phyloP scores from a whole-genome alignment of 2,113 vertebrate genomes.

The Pachyramphus minor region DNA sequence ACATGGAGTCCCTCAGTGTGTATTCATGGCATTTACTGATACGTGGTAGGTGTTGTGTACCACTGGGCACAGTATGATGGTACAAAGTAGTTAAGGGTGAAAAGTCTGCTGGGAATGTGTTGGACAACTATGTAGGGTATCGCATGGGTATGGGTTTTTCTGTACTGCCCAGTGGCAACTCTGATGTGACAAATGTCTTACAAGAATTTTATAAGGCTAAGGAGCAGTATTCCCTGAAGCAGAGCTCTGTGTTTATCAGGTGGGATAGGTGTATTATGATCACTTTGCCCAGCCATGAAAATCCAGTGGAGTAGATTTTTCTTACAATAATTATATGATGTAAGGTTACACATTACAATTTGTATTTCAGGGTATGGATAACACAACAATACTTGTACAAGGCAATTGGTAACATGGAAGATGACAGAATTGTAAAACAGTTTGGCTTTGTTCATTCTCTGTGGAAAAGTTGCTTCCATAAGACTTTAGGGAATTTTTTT shows the following conservation, averaged over 20 bases:
- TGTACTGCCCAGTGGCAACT: not conserved
- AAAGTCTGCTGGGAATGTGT: not conserved
- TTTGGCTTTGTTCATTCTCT: not conserved
- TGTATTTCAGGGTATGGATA: not conserved
- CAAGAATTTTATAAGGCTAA: not conserved
- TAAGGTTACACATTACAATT: not conserved
- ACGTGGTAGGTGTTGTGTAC: no score
- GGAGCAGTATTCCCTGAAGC: not conserved
- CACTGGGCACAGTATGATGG: not conserved
- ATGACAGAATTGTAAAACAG: not conserved
- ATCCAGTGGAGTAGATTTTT: not conserved
- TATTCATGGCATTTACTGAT: not conserved
- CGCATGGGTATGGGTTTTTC: fast-evolving
- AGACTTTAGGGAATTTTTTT: not conserved
- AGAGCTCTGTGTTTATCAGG: not conserved
- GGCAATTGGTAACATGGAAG: not conserved
- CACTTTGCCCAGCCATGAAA: not conserved
- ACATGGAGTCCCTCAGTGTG: not conserved
- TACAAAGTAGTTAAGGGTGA: not conserved
- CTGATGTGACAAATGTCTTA: not conserved
- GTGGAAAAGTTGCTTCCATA: not conserved
- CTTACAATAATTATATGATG: not conserved
- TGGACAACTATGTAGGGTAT: not conserved
- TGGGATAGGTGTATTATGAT: not conserved
- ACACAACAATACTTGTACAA: not conserved